These are phyloP conservation scores for Hirtodrosophila confusa DNA, from an alignment of 2,888 invertebrate species.

Conservation along the genomic window DNA sequence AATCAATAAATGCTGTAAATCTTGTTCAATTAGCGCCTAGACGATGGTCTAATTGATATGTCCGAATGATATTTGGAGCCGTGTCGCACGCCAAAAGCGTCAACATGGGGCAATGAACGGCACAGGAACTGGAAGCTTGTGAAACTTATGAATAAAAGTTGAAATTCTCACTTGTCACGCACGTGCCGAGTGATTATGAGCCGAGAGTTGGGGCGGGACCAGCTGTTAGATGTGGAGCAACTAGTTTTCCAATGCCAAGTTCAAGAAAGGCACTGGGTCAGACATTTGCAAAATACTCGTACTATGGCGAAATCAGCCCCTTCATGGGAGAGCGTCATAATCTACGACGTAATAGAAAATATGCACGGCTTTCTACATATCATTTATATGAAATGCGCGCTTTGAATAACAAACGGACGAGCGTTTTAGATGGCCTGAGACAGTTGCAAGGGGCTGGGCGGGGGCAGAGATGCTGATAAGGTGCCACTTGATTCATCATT, in stretches of 20 bases:
- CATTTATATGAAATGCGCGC: slow-evolving; percentile 31
- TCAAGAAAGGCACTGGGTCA: slow-evolving; percentile 73
- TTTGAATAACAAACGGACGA: slow-evolving; percentile 52
- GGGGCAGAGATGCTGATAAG: slow-evolving; percentile 46
- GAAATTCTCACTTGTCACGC: slow-evolving; percentile 54
- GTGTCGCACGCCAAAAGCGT: slow-evolving; percentile 7
- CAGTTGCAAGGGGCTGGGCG: no score
- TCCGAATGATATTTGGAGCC: slow-evolving; percentile 8
- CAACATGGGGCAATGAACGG: no score
- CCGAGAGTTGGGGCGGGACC: slow-evolving; percentile 1
- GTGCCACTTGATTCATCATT: slow-evolving; percentile 56
- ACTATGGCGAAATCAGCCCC: slow-evolving; percentile 27
- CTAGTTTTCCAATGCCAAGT: slow-evolving; percentile 68
- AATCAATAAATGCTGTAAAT: slow-evolving; percentile 26
- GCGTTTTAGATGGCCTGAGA: slow-evolving; percentile 1
- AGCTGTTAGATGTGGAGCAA: slow-evolving; percentile 38
- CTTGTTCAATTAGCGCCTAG: slow-evolving; percentile 41
- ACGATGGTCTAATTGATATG: slow-evolving; percentile 41
- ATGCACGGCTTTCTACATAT: slow-evolving; percentile 2
- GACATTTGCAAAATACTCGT: slow-evolving; percentile 17
- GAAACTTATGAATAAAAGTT: slow-evolving; percentile 28
- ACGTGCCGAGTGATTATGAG: slow-evolving; percentile 48
- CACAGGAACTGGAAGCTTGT: slow-evolving; percentile 21
- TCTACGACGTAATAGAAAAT: slow-evolving; percentile 53
- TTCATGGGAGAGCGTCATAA: slow-evolving; percentile 16